Evolutionary conservation across 1,140 invertebrate genomes (phyloP).

Genomic region (Whitmania pigra): DNA sequence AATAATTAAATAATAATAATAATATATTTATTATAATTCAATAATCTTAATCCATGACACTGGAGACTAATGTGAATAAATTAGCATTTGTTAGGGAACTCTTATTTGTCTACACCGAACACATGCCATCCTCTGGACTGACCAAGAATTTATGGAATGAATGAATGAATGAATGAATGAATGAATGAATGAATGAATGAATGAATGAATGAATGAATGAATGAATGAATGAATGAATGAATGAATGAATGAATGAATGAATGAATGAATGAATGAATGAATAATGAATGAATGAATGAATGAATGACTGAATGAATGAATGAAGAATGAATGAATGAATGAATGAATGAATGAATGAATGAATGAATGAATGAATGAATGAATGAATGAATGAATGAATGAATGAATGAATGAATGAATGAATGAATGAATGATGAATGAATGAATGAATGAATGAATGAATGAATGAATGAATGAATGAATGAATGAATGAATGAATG

Average conservation of each 20-base stretch:
- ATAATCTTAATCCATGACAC: not conserved
- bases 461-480: no score
- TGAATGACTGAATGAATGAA: not conserved
- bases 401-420: not conserved
- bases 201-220: conserved; percentile 6
- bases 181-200: conserved; percentile 9
- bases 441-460: not conserved
- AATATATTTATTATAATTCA: not conserved
- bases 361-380: conserved; percentile 8
- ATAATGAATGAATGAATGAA: not conserved
- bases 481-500: no score
- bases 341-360: conserved; percentile 4
- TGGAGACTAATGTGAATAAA: not conserved
- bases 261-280: conserved; percentile 7
- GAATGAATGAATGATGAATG: conserved; percentile 3
- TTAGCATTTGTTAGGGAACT: not conserved
- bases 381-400: not conserved
- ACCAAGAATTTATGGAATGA: not conserved
- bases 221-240: conserved; percentile 7
- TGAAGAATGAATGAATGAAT: conserved; percentile 14
- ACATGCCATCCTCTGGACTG: not conserved
- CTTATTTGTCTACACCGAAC: not conserved
- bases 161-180: not conserved
- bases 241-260: not conserved
- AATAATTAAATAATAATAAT: not conserved